Base-by-base conservation (phyloP, 2,797 vertebrate species). In the Chiloscyllium punctatum region DNA sequence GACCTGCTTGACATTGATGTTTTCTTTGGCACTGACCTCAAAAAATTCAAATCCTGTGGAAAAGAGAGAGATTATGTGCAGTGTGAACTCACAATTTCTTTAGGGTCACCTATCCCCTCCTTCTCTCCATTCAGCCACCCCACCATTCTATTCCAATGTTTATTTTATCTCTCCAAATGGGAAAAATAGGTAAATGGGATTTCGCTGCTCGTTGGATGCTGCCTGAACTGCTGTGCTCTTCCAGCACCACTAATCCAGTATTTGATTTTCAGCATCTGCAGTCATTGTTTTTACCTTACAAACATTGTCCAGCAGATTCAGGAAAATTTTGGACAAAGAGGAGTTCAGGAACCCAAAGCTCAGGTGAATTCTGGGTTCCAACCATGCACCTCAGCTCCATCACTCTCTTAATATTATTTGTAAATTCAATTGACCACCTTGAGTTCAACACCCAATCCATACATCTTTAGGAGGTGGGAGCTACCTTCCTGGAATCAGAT, bases 1-100 rank as follows among this genome's bases (percentile, higher is more conserved):
- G 95, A 99, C 98, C 97, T 99, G 99, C 96, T 98, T 98, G 96
- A 99, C 99, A 0, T 99, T 99, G 97, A 99, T 99, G 97, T 99
- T 99, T 97, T 99, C 99, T 97, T 99, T 99, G 96, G 99, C 99
- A 8, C 99, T 99, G 13, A 98, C 98, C 97, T 99, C 99, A 33
- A 98, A 99, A 96, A 99, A 99, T 96, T 99, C 99, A 96, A 99
- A 99, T 51, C 99, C 99, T 99, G 97, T 27, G 15, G 68, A 69
- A 69, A 69, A 33, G 82, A 96, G 8, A 25, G 0, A 96, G 13
- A 25, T 0, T 96, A 72, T 23, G 42, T 74, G 48, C 37, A 94
- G 13, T 3, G 42, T 74, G 3, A 94, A 72, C 68, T 30, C 11
- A 90, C 53, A 94, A 5, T 23, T 92, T 42, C 37, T 23, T 37